Evolutionary conservation across 2,888 invertebrate species (phyloP), one percentile per base, ranked within the genome.

Genomic region (Rhodophaea formosa): DNA sequence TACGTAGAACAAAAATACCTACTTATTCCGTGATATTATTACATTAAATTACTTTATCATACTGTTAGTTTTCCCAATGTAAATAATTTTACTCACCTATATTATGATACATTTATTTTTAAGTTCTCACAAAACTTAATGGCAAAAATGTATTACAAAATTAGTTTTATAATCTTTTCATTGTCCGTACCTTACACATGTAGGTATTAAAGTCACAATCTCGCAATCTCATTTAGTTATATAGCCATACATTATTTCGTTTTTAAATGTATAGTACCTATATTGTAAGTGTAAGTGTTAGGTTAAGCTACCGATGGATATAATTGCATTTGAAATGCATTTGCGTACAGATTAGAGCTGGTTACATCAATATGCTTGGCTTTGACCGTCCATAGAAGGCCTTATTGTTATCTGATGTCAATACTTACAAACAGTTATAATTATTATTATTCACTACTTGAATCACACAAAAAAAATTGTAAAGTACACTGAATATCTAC

Each of bases 291-390:
- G 23, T 61, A 62, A 60, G 53, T 64, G 71, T 69, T 64, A 60
- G 63, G 53, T 59, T 68, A 64, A 63, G 73, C 66, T 57, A 60
- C 63, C 64, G 59, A 57, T 51, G 35, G 62, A 67, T 68, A 61
- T 66, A 66, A 69, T 49, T 72, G 82, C 79, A 83, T 82, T 84
- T 84, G 57, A 63, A 72, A 74, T 78, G 80, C 80, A 81, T 83
- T 67, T 42, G 54, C 16, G 29, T 45, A 55, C 59, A 52, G 58
- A 56, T 60, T 59, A 58, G 45, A 59, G 62, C 54, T 63, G 63
- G 65, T 58, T 61, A 42, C 58, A 59, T 62, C 62, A 62, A 63
- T 64, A 58, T 71, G 79, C 80, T 84, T 82, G 67, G 79, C 78
- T 74, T 72, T 68, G 12, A 76, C 86, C 87, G 85, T 86, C 87